Evolutionary conservation across 2,113 vertebrate species (phyloP), one percentile per base, ranked within the genome.

Genomic region (Atrichornis clamosus): DNA sequence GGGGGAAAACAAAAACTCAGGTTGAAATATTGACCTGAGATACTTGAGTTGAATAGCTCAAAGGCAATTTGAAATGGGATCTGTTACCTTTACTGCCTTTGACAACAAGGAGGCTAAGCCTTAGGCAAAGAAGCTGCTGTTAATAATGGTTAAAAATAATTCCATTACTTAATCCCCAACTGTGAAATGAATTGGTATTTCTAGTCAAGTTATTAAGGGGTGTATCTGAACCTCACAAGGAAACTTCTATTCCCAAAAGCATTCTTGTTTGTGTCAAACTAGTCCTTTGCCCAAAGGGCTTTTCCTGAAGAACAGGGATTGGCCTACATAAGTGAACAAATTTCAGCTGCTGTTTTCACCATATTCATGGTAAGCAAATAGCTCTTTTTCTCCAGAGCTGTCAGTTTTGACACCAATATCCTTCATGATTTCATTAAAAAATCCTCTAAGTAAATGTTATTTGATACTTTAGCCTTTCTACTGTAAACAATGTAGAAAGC

Each of bases 61-160:
- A 84, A 84, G 69, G 37, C 60, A 37, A 80, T 69, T 69, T 83
- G 59, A 87, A 91, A 67, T 55, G 30, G 42, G 21, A 65, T 91
- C 33, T 68, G n/a, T 49, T 58, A 39, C 39, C 35, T 88, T 81
- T 68, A 89, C 86, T 0, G 4, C 26, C 68, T 88, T 73, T 84
- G 77, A 74, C 27, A 83, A 80, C 21, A 52, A 41, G 50, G 20
- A 80, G 8, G 41, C 47, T 89, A 91, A 93, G 65, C 46, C 70
- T 76, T 55, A 62, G 50, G 81, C 55, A 93, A 87, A 91, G 77
- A 35, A 78, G 69, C 39, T 80, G 65, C 44, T 0, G 0, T 69
- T 83, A 90, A 53, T 80, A 77, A 69, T 67, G 59, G 67, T 59
- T 81, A 59, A 91, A 84, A 94, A 90, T 93, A 96, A 95, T 94